Base-by-base conservation (phyloP, 2,888 invertebrate genomes). In the Drosophila suboccidentalis region DNA sequence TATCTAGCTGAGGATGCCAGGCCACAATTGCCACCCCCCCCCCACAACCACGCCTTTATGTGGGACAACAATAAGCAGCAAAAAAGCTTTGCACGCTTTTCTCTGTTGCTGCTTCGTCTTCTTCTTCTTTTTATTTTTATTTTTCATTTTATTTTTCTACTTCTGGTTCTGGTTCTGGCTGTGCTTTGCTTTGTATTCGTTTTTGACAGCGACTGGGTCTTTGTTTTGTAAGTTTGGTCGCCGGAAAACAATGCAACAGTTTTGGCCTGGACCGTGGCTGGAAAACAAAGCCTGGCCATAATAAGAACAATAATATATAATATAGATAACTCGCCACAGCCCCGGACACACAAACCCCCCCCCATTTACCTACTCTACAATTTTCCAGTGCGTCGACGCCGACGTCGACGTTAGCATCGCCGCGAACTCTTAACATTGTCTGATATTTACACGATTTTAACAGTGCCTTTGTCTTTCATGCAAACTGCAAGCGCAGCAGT, bases 181-280 rank as follows among this genome's bases (percentile, higher is more conserved):
- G 36, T 26, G 32, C 38, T 8, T 47, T 47, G 34, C 54, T 55
- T 44, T 46, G 50, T 51, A 29, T 10, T n/a, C 38, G 29, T 19
- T 36, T 64, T 26, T 15, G 15, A 38, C 49, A 60, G 43, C 39
- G 34, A n/a, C 44, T 39, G 61, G 9, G 44, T 15, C 46, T 66
- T 58, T 59, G 60, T 49, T 60, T 46, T 43, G 22, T 54, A 26
- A 38, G 22, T 53, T 70, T 59, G 47, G 71, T 66, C 34, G 80
- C 49, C 65, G 50, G 65, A 77, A 75, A 57, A 76, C 85, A 83
- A 83, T 77, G 85, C 80, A 82, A 83, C 85, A 85, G 85, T 82
- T 82, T 80, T 68, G 69, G 79, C 71, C 70, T 54, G 68, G 64
- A 57, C 69, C 71, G 61, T 57, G 77, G 54, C 68, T 63, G 65